Evolutionary conservation across 2,113 vertebrate genomes (phyloP).

Genomic region (Crotalus horridus): DNA sequence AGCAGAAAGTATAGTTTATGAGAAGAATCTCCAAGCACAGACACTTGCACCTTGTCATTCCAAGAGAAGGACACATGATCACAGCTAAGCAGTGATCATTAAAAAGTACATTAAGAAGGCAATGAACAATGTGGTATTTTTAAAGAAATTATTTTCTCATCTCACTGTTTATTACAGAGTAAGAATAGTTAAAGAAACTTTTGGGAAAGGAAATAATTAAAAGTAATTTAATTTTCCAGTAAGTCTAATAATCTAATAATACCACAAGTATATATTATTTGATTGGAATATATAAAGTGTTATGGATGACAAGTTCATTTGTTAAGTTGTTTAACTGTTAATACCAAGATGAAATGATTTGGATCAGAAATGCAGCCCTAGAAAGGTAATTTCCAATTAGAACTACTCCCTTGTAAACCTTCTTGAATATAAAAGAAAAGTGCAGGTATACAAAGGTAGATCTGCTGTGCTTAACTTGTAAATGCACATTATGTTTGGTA

Average conservation of each 20-base stretch:
- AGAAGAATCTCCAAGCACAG: neutral
- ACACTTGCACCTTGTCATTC: neutral
- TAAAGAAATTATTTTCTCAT: neutral
- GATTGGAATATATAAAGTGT: neutral
- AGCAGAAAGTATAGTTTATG: neutral
- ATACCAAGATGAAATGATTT: neutral
- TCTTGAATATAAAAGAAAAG: neutral
- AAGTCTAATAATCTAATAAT: neutral
- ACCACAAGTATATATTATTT: neutral
- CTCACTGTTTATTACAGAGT: neutral
- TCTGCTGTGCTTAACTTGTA: neutral
- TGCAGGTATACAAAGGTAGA: neutral
- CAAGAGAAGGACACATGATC: neutral
- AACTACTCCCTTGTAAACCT: neutral
- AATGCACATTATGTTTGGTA: neutral
- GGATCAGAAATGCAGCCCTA: neutral
- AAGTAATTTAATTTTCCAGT: neutral
- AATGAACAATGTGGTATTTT: neutral
- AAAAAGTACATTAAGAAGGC: neutral
- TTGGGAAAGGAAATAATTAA: neutral
- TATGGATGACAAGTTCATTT: neutral
- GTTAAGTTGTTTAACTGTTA: neutral
- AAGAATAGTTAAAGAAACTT: neutral
- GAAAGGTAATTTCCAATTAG: neutral
- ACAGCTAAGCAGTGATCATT: neutral